Percentiles rank a stretch among this genome's conserved stretches.
Evolutionary conservation across 2,888 invertebrate genomes (phyloP).

Genomic region (Drosophila nigritarsus): DNA sequence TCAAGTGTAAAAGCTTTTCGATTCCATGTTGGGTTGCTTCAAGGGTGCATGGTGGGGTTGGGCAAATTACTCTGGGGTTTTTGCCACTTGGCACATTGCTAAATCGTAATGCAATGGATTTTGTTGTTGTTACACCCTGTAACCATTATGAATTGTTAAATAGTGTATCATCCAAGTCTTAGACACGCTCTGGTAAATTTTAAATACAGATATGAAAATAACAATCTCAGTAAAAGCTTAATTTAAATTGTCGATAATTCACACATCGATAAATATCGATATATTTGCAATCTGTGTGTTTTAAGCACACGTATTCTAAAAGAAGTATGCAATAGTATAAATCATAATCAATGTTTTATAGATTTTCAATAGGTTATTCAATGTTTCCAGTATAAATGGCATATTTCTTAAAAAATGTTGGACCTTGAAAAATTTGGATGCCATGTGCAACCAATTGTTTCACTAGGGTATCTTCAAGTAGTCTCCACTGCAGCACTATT

Average conservation of each 20-base stretch:
- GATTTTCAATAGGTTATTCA: no score
- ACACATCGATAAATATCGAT: not conserved
- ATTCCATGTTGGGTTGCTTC: slow-evolving; percentile 31
- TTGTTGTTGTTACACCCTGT: slow-evolving; percentile 18
- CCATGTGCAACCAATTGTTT: no score
- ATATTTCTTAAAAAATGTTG: no score
- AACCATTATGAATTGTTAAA: not conserved
- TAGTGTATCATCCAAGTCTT: not conserved
- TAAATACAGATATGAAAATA: not conserved
- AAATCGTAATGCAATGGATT: slow-evolving; percentile 48
- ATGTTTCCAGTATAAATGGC: no score
- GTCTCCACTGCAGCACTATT: no score
- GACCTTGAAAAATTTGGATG: no score
- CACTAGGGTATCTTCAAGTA: not conserved
- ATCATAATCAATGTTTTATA: no score
- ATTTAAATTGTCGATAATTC: not conserved
- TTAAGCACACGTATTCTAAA: no score
- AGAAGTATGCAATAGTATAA: no score
- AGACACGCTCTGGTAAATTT: not conserved
- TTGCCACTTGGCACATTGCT: slow-evolving; percentile 33
- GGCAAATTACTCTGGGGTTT: slow-evolving; percentile 1
- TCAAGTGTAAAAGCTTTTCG: slow-evolving; percentile 71
- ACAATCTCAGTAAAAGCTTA: not conserved
- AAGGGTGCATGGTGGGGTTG: not conserved
- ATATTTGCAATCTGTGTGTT: not conserved